A percentile compares a stretch with the other conserved stretches of the same genome.
Conservation (phyloP, 2,797 vertebrate species). For the Myiotriccus ornatus region DNA sequence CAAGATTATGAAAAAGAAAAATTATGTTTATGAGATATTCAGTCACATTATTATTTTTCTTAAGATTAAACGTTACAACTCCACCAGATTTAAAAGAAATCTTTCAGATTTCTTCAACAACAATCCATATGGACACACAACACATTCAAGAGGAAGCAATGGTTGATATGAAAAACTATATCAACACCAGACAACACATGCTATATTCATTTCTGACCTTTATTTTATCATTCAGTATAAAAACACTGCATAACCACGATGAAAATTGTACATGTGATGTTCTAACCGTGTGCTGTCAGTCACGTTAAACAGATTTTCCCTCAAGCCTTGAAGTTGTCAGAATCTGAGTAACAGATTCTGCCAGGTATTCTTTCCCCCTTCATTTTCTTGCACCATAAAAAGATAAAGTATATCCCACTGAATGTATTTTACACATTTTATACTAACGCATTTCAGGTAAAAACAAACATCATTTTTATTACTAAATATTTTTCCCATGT, state of each 20-base stretch:
- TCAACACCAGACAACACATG: background rate
- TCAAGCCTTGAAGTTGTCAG: background rate
- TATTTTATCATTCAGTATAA: background rate
- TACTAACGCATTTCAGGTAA: background rate
- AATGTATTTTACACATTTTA: background rate
- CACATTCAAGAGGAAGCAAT: background rate
- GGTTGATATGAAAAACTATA: background rate
- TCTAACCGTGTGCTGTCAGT: background rate
- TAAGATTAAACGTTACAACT: background rate
- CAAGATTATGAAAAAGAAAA: background rate
- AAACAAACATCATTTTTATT: background rate
- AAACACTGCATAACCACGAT: background rate
- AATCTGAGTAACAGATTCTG: background rate
- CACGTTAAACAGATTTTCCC: background rate
- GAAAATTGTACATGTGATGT: background rate
- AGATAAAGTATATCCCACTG: background rate
- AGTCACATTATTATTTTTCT: background rate
- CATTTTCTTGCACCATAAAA: background rate
- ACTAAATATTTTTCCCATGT: background rate
- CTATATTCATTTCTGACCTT: background rate
- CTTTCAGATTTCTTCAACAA: background rate
- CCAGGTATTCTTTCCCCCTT: background rate
- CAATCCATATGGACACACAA: background rate
- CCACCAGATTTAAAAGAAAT: background rate
- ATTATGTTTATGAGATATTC: background rate